Base-by-base conservation (phyloP, 2,888 invertebrate species). In the Scaeva pyrastri region DNA sequence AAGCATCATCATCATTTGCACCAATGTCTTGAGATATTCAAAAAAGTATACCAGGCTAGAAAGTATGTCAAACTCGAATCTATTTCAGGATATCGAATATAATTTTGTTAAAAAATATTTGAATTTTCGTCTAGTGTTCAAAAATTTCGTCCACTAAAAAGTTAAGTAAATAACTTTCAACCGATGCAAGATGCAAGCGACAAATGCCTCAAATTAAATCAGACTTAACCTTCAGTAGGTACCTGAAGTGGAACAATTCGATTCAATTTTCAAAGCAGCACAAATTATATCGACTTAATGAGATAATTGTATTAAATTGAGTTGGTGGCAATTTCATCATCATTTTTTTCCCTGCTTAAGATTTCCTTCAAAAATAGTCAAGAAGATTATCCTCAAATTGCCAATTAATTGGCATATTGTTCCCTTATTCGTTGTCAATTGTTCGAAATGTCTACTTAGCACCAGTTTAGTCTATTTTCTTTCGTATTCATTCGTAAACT, bases 381-480 rank as follows among this genome's bases (percentile, higher is more conserved):
- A 19, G 7, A 43, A 70, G 82, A 77, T 77, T 73, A 74, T 86
- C 77, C 86, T 86, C 78, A 86, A 86, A 82, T 86, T 74, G 39
- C 52, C 70, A 77, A 52, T 77, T 86, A 86, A 86, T 86, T 86
- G 86, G 77, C 77, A 78, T 82, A 86, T 86, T 86, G 86, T 86
- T 78, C 82, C 70, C 66, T 86, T 55, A 74, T 86, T 74, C 71
- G 21, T 41, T 23, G 31, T 16, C 77, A 82, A 82, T 60, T 86
- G 86, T 86, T 86, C 64, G 71, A 39, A 56, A 66, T 73, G 77
- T 82, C 76, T 68, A 12, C 73, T 81, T 77, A 31, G 7, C 19
- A 62, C 36, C 55, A 10, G 39, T 39, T 7, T 11, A 39, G 39
- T 39, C 6, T 39, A 45, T 10, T 23, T 0, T 2, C 7, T 48